phyloP scores from a whole-genome alignment of 1,140 invertebrate genomes.

The Scaptomyza hsui region DNA sequence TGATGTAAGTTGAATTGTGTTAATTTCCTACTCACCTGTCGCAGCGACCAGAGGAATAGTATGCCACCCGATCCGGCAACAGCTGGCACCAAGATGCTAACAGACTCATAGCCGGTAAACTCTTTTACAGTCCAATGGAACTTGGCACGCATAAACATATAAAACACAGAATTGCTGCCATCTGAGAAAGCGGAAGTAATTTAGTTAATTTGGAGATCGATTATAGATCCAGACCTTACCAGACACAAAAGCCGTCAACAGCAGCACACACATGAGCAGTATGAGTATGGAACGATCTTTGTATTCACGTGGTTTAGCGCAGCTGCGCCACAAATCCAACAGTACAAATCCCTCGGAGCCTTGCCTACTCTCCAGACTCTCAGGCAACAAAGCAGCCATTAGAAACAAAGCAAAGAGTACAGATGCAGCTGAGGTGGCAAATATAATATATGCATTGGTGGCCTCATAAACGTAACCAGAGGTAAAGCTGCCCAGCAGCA shows the following conservation, averaged over 20 bases:
- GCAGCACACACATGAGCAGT: slow-evolving; percentile 85
- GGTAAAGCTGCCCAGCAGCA: slow-evolving; percentile 86
- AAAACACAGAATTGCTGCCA: slow-evolving; percentile 85
- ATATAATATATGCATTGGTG: slow-evolving; percentile 48
- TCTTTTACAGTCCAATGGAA: slow-evolving; percentile 88
- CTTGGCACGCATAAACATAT: slow-evolving; percentile 87
- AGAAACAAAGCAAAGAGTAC: slow-evolving; percentile 55
- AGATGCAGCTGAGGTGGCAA: slow-evolving; percentile 57
- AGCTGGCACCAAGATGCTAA: slow-evolving; percentile 84
- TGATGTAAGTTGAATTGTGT: not conserved
- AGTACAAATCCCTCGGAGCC: slow-evolving; percentile 75
- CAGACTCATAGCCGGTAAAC: slow-evolving; percentile 85
- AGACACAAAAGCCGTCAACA: slow-evolving; percentile 85
- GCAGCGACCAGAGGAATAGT: slow-evolving; percentile 85
- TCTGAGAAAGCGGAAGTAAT: slow-evolving; percentile 51
- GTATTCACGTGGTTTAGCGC: slow-evolving; percentile 86
- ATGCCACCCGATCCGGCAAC: slow-evolving; percentile 76
- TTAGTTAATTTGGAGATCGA: not conserved
- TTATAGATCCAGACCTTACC: slow-evolving; percentile 25
- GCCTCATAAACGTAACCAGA: slow-evolving; percentile 83
- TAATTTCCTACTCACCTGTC: slow-evolving; percentile 73
- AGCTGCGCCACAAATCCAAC: slow-evolving; percentile 86
- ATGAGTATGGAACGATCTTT: slow-evolving; percentile 86
- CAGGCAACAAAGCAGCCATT: slow-evolving; percentile 60
- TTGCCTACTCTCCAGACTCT: slow-evolving; percentile 46